phyloP scores from a whole-genome alignment of 2,888 invertebrate species.

The Diploptera punctata region DNA sequence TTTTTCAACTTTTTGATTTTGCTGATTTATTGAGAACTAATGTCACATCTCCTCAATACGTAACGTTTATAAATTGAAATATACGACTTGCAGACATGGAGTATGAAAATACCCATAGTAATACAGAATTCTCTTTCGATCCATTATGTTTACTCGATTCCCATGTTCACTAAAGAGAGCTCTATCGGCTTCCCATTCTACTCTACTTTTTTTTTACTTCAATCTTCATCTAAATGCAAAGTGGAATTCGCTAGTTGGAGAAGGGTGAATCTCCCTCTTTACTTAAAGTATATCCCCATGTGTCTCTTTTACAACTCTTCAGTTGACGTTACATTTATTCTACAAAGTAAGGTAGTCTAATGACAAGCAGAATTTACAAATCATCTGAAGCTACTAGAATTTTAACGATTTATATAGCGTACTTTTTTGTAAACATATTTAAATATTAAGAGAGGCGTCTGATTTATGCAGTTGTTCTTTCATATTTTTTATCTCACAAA shows the following conservation, averaged over 20 bases:
- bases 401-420: too few species aligned
- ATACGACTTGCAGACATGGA: background rate
- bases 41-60: background rate
- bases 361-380: too few species aligned
- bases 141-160: background rate
- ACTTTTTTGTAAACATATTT: too few species aligned
- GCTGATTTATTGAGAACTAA: background rate
- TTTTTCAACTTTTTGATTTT: too few species aligned
- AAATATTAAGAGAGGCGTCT: too few species aligned
- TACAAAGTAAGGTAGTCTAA: too few species aligned
- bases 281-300: background rate
- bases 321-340: background rate
- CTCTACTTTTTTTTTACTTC: background rate
- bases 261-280: background rate
- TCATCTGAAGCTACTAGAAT: too few species aligned
- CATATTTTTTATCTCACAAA: too few species aligned
- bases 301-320: background rate
- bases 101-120: background rate
- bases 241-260: conserved; percentile 12
- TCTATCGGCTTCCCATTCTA: background rate
- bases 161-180: background rate
- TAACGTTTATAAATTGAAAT: conserved; percentile 7
- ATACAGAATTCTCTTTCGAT: background rate
- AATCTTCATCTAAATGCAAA: conserved; percentile 30
- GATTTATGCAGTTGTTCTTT: too few species aligned